Conservation (phyloP, 2,113 vertebrate genomes). For the Vulpes ferrilata region DNA sequence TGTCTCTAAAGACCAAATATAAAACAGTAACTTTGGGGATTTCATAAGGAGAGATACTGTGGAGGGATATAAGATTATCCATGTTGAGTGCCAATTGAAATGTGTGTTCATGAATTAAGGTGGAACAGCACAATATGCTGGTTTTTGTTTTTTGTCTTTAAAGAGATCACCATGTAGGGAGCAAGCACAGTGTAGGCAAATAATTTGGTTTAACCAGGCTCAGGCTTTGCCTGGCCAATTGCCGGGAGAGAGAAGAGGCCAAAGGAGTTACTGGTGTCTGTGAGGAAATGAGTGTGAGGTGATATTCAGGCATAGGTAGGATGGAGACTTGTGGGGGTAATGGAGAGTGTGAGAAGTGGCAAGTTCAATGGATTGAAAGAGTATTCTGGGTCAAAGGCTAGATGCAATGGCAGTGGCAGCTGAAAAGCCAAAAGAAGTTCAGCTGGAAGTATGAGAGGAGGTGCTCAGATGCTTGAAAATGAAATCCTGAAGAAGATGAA, state of each 20-base stretch:
- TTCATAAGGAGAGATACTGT: not conserved
- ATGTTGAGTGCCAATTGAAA: not conserved
- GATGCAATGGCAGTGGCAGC: not conserved
- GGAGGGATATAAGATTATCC: too few species aligned
- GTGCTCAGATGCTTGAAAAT: not conserved
- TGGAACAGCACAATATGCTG: not conserved
- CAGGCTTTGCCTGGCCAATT: not conserved
- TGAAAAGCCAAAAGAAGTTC: not conserved
- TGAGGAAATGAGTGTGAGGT: too few species aligned
- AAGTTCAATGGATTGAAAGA: not conserved
- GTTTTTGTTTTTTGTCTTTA: not conserved
- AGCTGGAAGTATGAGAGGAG: not conserved
- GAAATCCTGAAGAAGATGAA: not conserved
- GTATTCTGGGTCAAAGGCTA: not conserved
- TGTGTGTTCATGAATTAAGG: not conserved
- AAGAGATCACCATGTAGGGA: not conserved
- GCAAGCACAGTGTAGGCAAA: not conserved
- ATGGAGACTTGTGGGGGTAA: too few species aligned
- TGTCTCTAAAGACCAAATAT: not conserved
- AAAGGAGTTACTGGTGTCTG: too few species aligned
- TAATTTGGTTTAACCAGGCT: not conserved
- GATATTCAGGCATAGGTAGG: not conserved
- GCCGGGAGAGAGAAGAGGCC: not conserved
- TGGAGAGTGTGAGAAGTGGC: too few species aligned
- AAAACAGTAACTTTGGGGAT: not conserved